Conservation (phyloP, 2,113 vertebrate species). For the Empidonax alnorum region DNA sequence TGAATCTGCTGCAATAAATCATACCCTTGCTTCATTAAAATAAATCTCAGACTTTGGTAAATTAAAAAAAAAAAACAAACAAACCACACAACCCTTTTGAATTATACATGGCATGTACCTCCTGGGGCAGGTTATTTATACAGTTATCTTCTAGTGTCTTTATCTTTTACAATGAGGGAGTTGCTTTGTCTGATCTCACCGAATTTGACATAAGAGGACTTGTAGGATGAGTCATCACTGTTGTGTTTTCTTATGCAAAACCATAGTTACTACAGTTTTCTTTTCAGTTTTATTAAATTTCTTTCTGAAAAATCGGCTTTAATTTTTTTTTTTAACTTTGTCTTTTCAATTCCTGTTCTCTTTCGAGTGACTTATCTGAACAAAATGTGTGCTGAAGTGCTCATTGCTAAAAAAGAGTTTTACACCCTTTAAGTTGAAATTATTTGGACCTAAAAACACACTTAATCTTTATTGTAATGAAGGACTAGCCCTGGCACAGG, state of each 20-base stretch:
- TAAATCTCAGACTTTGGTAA: neutral
- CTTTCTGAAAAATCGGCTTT: neutral
- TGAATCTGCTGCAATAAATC: neutral
- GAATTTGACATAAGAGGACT: neutral
- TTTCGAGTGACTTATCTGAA: neutral
- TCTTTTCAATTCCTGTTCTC: neutral
- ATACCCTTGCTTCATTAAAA: neutral
- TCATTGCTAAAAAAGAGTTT: neutral
- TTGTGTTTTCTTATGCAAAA: neutral
- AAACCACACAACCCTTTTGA: neutral
- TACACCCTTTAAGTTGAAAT: neutral
- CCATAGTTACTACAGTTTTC: neutral
- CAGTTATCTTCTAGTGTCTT: neutral
- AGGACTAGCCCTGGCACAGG: neutral
- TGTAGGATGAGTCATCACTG: neutral
- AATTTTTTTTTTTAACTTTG: neutral
- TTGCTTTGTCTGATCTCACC: neutral
- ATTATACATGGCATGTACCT: neutral
- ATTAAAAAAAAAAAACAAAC: neutral
- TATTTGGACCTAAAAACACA: neutral
- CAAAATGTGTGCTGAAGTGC: rapidly evolving
- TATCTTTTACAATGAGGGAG: neutral
- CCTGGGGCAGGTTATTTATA: neutral
- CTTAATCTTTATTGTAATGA: neutral
- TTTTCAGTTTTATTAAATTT: neutral